These are phyloP conservation scores for Porites cylindrica DNA, from an alignment of 92 coral and sea anemone species.

Conservation along the genomic window DNA sequence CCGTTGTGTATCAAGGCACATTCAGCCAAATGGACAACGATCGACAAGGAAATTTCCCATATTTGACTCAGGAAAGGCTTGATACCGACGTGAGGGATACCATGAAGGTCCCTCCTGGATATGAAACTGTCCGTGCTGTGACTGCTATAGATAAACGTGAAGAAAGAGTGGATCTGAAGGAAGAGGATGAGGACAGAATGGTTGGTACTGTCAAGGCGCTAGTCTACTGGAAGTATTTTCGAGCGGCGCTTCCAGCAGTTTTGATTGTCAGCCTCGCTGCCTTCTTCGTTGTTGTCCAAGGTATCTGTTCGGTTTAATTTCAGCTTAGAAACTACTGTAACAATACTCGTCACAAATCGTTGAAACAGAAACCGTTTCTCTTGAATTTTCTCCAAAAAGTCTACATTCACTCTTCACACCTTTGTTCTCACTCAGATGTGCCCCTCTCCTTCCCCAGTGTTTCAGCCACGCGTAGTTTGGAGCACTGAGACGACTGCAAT, in stretches of 20 bases:
- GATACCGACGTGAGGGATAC: background rate
- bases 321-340: background rate
- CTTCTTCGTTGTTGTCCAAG: constrained; percentile 12
- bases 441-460: background rate
- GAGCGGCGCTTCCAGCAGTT: constrained; percentile 9
- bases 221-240: constrained; percentile 7
- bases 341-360: no score
- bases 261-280: background rate
- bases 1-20: constrained; percentile 8
- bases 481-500: no score
- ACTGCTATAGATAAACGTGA: background rate
- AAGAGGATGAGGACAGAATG: constrained; percentile 27
- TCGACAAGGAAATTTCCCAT: no score
- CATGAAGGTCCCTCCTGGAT: no score
- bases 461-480: no score
- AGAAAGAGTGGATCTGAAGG: constrained; percentile 3
- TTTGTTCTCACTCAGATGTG: background rate
- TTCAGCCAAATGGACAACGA: background rate
- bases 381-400: background rate
- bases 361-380: no score
- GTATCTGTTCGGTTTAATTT: background rate
- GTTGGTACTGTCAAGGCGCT: background rate
- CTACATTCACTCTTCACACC: background rate
- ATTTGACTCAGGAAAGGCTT: background rate
- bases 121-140: background rate